These are phyloP conservation scores for Engystomops pustulosus DNA, from an alignment of 2,113 vertebrate genomes.

Conservation along the genomic window DNA sequence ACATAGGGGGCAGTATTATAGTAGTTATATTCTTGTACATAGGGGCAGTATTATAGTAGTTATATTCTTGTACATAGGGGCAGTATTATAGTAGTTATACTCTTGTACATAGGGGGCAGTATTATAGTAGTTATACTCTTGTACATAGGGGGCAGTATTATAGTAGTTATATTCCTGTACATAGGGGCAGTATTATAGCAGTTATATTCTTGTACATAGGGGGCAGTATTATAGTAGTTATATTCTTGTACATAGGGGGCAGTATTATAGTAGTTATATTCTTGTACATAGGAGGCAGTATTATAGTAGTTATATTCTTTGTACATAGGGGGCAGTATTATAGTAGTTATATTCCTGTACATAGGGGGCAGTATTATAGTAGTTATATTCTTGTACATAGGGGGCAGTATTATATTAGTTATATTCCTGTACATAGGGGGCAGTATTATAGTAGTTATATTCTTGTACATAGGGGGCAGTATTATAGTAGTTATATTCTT, in stretches of 20 bases:
- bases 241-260: slow-evolving; percentile 5
- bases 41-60: too few species aligned
- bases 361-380: slow-evolving; percentile 10
- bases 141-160: not conserved
- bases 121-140: not conserved
- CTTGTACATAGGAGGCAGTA: slow-evolving; percentile 8
- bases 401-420: not conserved
- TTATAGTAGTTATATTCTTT: slow-evolving; percentile 11
- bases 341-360: slow-evolving; percentile 11
- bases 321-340: not conserved
- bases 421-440: not conserved
- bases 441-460: slow-evolving; percentile 13
- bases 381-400: slow-evolving; percentile 16
- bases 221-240: slow-evolving; percentile 3
- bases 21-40: too few species aligned
- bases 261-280: slow-evolving; percentile 8
- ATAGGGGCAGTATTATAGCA: not conserved
- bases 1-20: too few species aligned
- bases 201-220: too few species aligned
- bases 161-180: not conserved
- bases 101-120: too few species aligned
- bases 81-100: too few species aligned
- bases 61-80: too few species aligned
- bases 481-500: slow-evolving; percentile 7
- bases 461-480: not conserved